A percentile compares a stretch with the other conserved stretches of the same genome.
Conservation (phyloP, 2,888 invertebrate genomes). For the Acrobasis consociella region DNA sequence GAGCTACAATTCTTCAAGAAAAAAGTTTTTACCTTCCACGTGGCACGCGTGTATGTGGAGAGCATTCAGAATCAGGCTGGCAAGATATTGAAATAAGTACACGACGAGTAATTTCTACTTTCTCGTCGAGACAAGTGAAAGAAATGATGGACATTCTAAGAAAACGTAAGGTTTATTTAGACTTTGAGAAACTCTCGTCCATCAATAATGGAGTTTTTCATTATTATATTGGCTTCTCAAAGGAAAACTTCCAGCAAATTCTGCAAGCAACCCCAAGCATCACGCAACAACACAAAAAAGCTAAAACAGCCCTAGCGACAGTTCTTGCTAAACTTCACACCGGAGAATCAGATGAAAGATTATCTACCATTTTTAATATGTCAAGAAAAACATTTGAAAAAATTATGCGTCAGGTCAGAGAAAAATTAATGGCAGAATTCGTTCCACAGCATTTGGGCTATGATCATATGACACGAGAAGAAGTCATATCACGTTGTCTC, state of each 20-base stretch:
- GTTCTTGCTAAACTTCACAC: slow-evolving; percentile 11
- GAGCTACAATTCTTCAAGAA: neutral
- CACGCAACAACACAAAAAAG: neutral
- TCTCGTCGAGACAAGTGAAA: neutral
- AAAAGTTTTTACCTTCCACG: neutral
- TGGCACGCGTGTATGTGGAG: neutral
- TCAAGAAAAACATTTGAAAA: slow-evolving; percentile 9
- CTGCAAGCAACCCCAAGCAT: neutral
- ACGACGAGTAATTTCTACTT: neutral
- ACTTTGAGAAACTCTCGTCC: neutral
- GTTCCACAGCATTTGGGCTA: neutral
- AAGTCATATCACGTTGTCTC: neutral
- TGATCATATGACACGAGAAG: neutral
- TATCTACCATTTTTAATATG: slow-evolving; percentile 1
- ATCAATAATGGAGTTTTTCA: neutral
- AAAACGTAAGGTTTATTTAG: neutral
- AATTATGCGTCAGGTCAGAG: neutral
- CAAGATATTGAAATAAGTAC: neutral
- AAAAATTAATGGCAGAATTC: neutral
- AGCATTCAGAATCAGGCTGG: neutral
- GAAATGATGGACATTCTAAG: neutral
- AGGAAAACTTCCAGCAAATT: neutral
- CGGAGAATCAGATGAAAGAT: neutral
- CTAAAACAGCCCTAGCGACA: neutral
- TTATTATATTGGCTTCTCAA: neutral